phyloP scores from a whole-genome alignment of 2,113 vertebrate species.

The Nasalis larvatus region DNA sequence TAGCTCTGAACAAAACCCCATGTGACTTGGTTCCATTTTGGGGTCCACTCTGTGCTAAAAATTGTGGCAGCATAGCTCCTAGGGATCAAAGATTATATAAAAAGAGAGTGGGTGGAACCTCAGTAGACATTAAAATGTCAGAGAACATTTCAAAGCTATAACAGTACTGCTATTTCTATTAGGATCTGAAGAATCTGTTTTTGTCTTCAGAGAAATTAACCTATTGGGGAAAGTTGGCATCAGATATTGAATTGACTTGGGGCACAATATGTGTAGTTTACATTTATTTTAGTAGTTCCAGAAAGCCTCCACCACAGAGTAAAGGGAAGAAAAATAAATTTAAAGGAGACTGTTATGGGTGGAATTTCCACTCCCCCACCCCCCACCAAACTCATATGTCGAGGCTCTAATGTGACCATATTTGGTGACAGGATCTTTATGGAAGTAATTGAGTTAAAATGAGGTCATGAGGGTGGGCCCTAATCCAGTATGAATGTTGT shows the following conservation, averaged over 20 bases:
- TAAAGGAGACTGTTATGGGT: not conserved
- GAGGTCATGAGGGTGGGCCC: not conserved
- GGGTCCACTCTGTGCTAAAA: slow-evolving; percentile 34
- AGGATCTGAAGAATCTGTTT: not conserved
- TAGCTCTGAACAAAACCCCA: slow-evolving; percentile 62
- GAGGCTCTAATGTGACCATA: not conserved
- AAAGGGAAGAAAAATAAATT: not conserved
- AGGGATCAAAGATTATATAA: not conserved
- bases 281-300: not conserved
- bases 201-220: not conserved
- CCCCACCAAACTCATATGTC: not conserved
- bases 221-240: not conserved
- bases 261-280: not conserved
- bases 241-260: not conserved
- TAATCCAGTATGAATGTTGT: not conserved
- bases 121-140: not conserved
- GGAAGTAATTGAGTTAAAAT: not conserved
- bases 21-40: slow-evolving; percentile 33
- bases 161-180: not conserved
- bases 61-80: not conserved
- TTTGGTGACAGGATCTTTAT: not conserved
- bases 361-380: not conserved
- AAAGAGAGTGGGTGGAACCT: not conserved
- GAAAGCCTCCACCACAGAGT: not conserved
- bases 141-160: not conserved